Conservation (phyloP, 2,797 vertebrate genomes). For the Melanotaenia parkinsoni region DNA sequence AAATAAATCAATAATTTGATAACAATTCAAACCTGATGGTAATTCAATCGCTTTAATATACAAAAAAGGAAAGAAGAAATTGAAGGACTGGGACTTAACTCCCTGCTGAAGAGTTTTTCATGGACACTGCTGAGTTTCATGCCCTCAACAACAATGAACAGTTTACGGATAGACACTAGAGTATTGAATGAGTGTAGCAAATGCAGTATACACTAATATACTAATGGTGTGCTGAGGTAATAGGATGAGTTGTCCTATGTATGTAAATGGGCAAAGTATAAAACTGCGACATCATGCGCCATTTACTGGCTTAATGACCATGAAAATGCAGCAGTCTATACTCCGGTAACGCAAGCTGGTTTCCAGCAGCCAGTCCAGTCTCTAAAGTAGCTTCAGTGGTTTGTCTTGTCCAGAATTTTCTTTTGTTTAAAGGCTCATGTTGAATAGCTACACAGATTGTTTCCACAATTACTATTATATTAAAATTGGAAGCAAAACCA, state of each 20-base stretch:
- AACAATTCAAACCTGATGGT: constrained; percentile 75
- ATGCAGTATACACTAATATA: constrained; percentile 52
- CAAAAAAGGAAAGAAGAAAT: constrained; percentile 68
- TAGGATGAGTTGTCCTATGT: constrained; percentile 35
- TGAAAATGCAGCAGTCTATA: constrained; percentile 54
- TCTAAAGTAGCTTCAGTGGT: constrained; percentile 31
- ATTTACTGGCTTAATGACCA: constrained; percentile 33
- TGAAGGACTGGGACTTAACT: constrained; percentile 60
- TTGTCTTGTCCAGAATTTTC: constrained; percentile 2
- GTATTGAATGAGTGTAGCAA: constrained; percentile 32
- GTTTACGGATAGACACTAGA: constrained; percentile 64
- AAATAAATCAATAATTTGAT: constrained; percentile 71
- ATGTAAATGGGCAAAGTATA: constrained; percentile 36
- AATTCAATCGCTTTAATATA: constrained; percentile 69
- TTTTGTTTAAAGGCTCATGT: neutral
- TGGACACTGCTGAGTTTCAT: constrained; percentile 67
- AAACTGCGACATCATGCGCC: constrained; percentile 58
- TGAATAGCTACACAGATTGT: neutral
- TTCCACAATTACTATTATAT: neutral
- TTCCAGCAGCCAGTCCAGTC: constrained; percentile 47
- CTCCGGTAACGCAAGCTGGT: constrained; percentile 50
- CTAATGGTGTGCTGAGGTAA: constrained; percentile 47
- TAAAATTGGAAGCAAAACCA: neutral
- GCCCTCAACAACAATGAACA: constrained; percentile 60
- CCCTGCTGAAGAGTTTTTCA: constrained; percentile 61